phyloP scores from a whole-genome alignment of 2,113 vertebrate species.

The Hemibagrus wyckioides region DNA sequence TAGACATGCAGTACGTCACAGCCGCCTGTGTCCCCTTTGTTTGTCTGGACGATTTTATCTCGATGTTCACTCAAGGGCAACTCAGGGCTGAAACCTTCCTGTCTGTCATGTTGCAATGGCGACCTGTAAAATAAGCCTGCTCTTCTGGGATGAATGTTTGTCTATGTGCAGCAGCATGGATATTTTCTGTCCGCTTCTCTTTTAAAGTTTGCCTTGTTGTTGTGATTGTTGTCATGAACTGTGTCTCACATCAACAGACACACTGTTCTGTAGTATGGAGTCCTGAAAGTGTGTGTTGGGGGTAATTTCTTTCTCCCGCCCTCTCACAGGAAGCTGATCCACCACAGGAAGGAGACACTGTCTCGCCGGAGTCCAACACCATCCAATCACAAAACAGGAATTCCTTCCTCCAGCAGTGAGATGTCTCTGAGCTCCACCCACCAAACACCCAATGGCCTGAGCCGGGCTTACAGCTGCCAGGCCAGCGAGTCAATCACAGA shows the following conservation, averaged over 20 bases:
- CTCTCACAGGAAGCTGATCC: constrained; percentile 87
- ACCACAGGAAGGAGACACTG: constrained; percentile 94
- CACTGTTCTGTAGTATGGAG: neutral
- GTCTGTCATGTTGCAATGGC: neutral
- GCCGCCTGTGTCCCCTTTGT: neutral
- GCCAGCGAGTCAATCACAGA: constrained; percentile 82
- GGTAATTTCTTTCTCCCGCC: neutral
- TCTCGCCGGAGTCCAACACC: constrained; percentile 82
- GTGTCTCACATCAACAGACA: neutral
- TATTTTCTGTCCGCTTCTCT: neutral
- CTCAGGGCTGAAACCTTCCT: neutral
- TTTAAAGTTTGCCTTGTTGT: neutral
- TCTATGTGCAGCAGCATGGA: neutral
- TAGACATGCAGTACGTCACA: neutral
- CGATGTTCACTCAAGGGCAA: neutral
- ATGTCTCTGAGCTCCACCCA: constrained; percentile 81
- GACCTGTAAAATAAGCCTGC: neutral
- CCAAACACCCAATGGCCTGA: constrained; percentile 70
- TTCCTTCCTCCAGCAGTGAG: constrained; percentile 86
- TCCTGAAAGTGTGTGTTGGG: neutral
- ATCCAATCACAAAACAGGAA: constrained; percentile 69
- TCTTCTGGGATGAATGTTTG: neutral
- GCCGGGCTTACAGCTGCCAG: constrained; percentile 71
- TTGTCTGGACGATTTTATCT: neutral
- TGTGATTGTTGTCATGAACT: neutral